Percentiles rank a stretch among this genome's conserved stretches.
Conservation (phyloP, 2,888 invertebrate species). For the Oscheius myriophilus region DNA sequence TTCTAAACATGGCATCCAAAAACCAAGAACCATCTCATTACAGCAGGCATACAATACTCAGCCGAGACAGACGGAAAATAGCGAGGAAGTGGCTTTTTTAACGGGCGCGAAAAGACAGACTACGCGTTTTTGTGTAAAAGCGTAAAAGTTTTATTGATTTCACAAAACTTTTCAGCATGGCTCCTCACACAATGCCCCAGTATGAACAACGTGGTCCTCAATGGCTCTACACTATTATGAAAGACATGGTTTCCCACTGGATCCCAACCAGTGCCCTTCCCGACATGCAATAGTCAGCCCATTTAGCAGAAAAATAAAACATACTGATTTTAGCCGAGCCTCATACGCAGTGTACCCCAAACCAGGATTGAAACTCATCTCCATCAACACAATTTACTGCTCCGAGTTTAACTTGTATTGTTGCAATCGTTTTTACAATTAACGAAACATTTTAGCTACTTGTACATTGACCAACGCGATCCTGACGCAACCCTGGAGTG, state of each 20-base stretch:
- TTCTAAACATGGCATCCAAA: too few relatives aligned
- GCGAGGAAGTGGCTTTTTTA: too few relatives aligned
- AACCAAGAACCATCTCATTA: too few relatives aligned
- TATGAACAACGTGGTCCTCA: slow-evolving; percentile 74
- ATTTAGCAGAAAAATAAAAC: neutral
- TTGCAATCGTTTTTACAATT: neutral
- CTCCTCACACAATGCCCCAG: slow-evolving; percentile 71
- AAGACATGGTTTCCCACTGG: slow-evolving; percentile 83
- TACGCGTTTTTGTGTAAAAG: too few relatives aligned
- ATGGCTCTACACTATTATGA: slow-evolving; percentile 85
- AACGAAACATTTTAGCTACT: slow-evolving; percentile 74
- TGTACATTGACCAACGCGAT: slow-evolving; percentile 85
- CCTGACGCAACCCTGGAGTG: slow-evolving; percentile 83
- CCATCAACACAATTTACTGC: slow-evolving; percentile 67
- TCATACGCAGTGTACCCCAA: slow-evolving; percentile 80
- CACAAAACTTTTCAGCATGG: slow-evolving; percentile 44
- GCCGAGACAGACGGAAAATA: too few relatives aligned
- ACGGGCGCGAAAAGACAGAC: too few relatives aligned
- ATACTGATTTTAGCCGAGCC: slow-evolving; percentile 76
- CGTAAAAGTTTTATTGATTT: neutral
- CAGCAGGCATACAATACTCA: too few relatives aligned
- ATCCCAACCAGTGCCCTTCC: slow-evolving; percentile 75
- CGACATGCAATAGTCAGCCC: slow-evolving; percentile 54
- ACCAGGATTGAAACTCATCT: slow-evolving; percentile 62
- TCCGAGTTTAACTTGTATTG: slow-evolving; percentile 71